phyloP scores from a whole-genome alignment of 1,140 invertebrate genomes.

The Diploscapter pachys region DNA sequence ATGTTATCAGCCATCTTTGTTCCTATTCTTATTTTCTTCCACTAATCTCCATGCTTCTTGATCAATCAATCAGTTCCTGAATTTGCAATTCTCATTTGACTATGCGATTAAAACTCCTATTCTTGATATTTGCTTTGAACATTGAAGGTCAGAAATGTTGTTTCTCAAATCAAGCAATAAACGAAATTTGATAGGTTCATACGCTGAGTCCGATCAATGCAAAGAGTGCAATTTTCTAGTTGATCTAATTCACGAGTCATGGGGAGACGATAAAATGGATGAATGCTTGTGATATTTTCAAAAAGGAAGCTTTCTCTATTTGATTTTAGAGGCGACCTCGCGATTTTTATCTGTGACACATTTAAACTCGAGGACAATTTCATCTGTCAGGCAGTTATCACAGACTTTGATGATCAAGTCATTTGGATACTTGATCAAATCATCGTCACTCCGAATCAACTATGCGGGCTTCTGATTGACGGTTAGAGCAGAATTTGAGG shows the following conservation, averaged over 20 bases:
- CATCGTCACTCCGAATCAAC: conserved; percentile 7
- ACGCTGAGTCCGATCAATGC: no score
- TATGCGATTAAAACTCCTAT: no score
- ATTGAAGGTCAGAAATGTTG: no score
- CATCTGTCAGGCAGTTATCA: background rate
- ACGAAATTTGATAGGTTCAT: no score
- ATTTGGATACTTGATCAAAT: conserved; percentile 7
- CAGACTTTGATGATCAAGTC: background rate
- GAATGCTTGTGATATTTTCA: background rate
- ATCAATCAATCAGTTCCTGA: no score
- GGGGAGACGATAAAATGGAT: background rate
- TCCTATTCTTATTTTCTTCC: no score
- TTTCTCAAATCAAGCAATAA: no score
- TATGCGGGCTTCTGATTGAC: conserved; percentile 7
- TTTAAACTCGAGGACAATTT: conserved; percentile 15
- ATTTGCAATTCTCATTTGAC: no score
- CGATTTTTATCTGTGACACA: background rate
- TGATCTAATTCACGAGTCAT: conserved; percentile 1
- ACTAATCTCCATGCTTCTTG: no score
- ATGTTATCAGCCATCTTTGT: no score
- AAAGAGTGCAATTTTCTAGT: conserved; percentile 9
- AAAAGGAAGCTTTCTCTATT: background rate
- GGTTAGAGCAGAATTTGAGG: background rate
- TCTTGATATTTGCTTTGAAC: no score
- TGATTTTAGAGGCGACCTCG: background rate